A percentile compares a stretch with the other conserved stretches of the same genome.
phyloP scores from a whole-genome alignment of 1,140 invertebrate species.

The Drosophila pallidifrons region DNA sequence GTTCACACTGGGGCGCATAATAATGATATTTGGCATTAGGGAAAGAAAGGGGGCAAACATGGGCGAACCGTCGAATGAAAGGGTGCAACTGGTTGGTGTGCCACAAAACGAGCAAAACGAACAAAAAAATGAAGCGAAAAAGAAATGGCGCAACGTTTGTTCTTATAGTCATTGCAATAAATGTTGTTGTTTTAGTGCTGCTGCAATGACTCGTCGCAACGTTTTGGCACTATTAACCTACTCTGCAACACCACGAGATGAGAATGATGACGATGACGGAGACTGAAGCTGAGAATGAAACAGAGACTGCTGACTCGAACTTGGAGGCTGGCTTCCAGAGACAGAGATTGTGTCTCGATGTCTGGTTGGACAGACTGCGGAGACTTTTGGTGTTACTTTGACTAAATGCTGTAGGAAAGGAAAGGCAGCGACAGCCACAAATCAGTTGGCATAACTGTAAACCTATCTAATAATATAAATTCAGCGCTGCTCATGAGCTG shows the following conservation, averaged over 20 bases:
- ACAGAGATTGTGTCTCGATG: constrained; percentile 18
- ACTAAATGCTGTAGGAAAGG: constrained; percentile 67
- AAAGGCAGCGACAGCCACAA: constrained; percentile 67
- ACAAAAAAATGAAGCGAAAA: constrained; percentile 56
- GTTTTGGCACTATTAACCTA: constrained; percentile 82
- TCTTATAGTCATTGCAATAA: constrained; percentile 69
- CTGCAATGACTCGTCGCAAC: constrained; percentile 62
- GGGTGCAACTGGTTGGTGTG: constrained; percentile 67
- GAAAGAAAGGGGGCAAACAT: not conserved
- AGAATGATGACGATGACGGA: constrained; percentile 65
- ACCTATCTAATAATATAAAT: constrained; percentile 76
- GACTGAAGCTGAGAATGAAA: not conserved
- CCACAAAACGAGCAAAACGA: constrained; percentile 11
- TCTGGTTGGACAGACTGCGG: constrained; percentile 4
- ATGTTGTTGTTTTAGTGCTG: constrained; percentile 52
- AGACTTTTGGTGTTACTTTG: constrained; percentile 58
- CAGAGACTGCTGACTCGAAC: constrained; percentile 3
- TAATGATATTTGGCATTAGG: constrained; percentile 71
- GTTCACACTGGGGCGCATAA: constrained; percentile 59
- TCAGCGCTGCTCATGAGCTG: constrained; percentile 56
- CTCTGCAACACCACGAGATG: constrained; percentile 74
- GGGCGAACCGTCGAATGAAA: constrained; percentile 61
- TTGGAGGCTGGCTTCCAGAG: not conserved
- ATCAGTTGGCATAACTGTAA: constrained; percentile 74
- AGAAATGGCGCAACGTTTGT: constrained; percentile 76